Evolutionary conservation across 2,113 vertebrate species (phyloP).

Genomic region (Spizaetus ornatus): DNA sequence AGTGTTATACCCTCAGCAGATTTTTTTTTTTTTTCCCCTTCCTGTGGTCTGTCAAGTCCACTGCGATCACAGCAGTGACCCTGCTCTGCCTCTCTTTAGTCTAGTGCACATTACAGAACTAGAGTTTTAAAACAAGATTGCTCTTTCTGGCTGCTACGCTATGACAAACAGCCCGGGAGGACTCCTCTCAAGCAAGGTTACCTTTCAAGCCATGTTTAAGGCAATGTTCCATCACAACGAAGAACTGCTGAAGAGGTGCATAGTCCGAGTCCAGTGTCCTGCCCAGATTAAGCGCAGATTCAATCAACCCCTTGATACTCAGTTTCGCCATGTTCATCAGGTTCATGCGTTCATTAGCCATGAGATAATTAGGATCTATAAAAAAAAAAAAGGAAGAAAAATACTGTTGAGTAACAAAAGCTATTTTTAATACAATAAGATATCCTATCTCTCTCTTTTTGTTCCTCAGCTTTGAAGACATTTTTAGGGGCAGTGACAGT

Average conservation of each 20-base stretch:
- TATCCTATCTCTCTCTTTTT: neutral
- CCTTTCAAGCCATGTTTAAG: constrained; percentile 97
- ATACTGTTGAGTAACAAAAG: neutral
- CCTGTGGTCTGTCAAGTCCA: neutral
- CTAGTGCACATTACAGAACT: fast-evolving
- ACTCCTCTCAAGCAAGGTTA: constrained; percentile 15
- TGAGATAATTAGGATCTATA: constrained; percentile 95
- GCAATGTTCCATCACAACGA: constrained; percentile 98
- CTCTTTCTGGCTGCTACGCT: fast-evolving
- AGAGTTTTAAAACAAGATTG: fast-evolving
- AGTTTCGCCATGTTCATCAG: constrained; percentile 99
- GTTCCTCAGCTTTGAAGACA: neutral
- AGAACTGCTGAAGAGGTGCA: constrained; percentile 96
- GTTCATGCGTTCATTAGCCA: constrained; percentile 97
- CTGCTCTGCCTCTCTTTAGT: neutral
- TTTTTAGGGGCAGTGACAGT: neutral
- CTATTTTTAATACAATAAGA: neutral
- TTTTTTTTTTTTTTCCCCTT: fast-evolving
- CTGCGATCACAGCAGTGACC: fast-evolving
- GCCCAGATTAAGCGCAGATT: constrained; percentile 93
- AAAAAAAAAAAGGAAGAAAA: neutral
- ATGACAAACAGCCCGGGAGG: fast-evolving
- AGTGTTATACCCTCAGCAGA: neutral
- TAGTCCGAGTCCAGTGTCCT: constrained; percentile 97
- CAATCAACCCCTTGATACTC: constrained; percentile 97